Evolutionary conservation across 2,888 invertebrate species (phyloP).

Genomic region (Ormyrus rosae): DNA sequence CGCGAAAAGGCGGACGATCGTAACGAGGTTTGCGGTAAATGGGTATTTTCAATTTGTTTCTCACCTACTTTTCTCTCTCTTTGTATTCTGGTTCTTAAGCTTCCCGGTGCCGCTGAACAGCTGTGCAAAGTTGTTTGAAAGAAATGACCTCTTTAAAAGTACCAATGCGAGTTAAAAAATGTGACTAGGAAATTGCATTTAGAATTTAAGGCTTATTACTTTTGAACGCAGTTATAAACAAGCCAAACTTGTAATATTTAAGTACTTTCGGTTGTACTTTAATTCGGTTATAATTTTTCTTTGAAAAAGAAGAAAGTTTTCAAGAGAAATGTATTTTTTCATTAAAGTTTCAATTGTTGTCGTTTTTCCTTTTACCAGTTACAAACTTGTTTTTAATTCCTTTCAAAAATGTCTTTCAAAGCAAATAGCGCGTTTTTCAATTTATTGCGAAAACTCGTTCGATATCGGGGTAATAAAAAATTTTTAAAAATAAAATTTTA

Average conservation of each 20-base stretch:
- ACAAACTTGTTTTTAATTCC: no score
- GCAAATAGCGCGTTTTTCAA: no score
- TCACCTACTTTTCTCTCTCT: neutral
- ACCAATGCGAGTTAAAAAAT: conserved; percentile 23
- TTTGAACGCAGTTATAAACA: no score
- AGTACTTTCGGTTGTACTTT: no score
- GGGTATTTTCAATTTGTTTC: conserved; percentile 36
- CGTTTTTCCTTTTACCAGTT: no score
- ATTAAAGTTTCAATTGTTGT: neutral
- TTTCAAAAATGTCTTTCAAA: no score
- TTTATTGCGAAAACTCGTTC: no score
- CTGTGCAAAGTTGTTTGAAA: conserved; percentile 1
- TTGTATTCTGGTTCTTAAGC: conserved; percentile 19
- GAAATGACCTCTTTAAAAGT: conserved; percentile 18
- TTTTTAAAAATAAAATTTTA: neutral
- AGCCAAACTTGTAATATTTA: no score
- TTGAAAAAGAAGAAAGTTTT: neutral
- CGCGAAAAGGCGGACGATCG: conserved; percentile 17
- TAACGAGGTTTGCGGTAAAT: conserved; percentile 42
- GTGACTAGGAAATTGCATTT: conserved; percentile 16
- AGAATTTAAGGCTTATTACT: neutral
- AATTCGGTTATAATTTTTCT: no score
- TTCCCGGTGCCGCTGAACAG: neutral
- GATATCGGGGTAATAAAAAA: neutral
- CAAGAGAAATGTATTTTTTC: neutral